A percentile compares a stretch with the other conserved stretches of the same genome.
Conservation (phyloP, 2,113 vertebrate genomes). For the Colius striatus region DNA sequence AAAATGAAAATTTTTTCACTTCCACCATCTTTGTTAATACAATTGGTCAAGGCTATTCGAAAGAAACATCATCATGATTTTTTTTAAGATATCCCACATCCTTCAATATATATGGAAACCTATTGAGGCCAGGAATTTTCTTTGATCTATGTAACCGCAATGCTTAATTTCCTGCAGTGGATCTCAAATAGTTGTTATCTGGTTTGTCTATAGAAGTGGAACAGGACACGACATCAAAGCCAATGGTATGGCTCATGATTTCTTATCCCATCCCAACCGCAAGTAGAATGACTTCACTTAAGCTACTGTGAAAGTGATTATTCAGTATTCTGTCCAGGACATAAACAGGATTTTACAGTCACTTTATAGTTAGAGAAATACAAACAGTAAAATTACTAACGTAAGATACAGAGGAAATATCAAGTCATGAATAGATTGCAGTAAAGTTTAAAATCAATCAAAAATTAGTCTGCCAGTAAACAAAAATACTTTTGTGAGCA, state of each 20-base stretch:
- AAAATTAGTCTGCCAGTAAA: not conserved
- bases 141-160: not conserved
- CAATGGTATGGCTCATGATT: not conserved
- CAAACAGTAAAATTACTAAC: not conserved
- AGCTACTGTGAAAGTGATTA: not conserved
- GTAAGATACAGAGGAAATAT: not conserved
- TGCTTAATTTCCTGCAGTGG: not conserved
- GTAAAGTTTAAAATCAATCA: not conserved
- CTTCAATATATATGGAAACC: not conserved
- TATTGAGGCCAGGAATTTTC: not conserved
- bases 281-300: not conserved
- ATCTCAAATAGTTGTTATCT: not conserved
- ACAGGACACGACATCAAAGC: not conserved
- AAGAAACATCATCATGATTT: not conserved
- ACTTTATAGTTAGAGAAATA: not conserved
- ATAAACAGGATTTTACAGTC: not conserved
- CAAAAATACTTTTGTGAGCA: not conserved
- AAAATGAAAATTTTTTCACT: not conserved
- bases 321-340: not conserved
- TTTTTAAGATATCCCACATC: not conserved
- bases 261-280: not conserved
- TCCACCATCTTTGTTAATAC: not conserved
- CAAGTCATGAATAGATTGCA: not conserved
- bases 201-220: not conserved
- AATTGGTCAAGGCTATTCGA: not conserved